Conservation (phyloP, 2,797 vertebrate genomes). For the Rousettus madagascariensis region DNA sequence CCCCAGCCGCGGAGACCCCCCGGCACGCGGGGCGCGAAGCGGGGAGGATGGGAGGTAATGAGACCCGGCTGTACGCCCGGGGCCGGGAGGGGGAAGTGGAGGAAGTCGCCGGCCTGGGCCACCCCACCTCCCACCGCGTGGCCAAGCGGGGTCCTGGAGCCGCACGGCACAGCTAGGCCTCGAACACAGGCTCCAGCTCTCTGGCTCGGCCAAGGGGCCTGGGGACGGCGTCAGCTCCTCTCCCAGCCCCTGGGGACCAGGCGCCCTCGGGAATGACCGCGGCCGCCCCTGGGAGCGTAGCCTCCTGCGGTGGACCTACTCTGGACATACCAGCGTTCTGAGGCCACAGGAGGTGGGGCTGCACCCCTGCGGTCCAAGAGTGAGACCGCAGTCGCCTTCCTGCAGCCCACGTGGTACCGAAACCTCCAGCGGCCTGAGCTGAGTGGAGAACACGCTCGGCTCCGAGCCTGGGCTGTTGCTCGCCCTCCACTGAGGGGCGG, state of each 20-base stretch:
- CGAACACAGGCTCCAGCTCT: neutral
- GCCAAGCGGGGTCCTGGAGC: neutral
- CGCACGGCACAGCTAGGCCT: neutral
- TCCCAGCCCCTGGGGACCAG: neutral
- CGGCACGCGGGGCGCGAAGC: neutral
- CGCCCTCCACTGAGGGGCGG: neutral
- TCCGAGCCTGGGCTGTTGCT: neutral
- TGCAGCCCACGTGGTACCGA: neutral
- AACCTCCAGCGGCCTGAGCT: neutral
- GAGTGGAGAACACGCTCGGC: neutral
- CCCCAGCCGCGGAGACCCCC: constrained; percentile 31
- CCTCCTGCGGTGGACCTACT: neutral
- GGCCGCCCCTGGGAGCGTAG: neutral
- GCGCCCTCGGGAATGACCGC: neutral
- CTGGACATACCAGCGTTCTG: neutral
- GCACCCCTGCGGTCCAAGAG: neutral
- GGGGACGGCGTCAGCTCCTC: neutral
- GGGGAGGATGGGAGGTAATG: constrained; percentile 35
- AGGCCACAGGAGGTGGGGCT: neutral
- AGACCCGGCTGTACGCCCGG: constrained; percentile 51
- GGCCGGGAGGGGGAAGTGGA: neutral
- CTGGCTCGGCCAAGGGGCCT: neutral
- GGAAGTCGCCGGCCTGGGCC: neutral
- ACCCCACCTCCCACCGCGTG: neutral
- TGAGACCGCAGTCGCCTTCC: neutral